Conservation (phyloP, 2,797 vertebrate species). For the Megalops cyprinoides region DNA sequence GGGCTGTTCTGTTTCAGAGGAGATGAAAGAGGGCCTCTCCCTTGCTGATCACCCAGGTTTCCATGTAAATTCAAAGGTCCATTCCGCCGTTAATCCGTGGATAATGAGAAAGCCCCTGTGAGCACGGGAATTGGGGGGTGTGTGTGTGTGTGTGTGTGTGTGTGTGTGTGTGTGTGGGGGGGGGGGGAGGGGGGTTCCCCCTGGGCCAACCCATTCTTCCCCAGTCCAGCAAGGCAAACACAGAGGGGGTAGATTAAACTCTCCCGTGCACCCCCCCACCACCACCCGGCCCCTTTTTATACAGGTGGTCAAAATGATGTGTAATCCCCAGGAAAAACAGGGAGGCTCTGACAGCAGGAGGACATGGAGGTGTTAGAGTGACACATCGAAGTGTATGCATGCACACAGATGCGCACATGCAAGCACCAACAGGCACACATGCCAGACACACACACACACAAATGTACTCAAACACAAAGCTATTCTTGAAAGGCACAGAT, state of each 20-base stretch:
- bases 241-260: slow-evolving; percentile 44
- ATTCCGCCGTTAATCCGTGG: slow-evolving; percentile 62
- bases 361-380: neutral
- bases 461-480: neutral
- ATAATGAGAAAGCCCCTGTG: slow-evolving; percentile 62
- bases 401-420: neutral
- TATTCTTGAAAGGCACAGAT: neutral
- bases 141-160: no score
- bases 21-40: slow-evolving; percentile 43
- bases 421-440: neutral
- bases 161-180: no score
- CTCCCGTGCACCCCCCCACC: neutral
- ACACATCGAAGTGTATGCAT: neutral
- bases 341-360: neutral
- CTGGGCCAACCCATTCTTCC: slow-evolving; percentile 37
- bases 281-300: no score
- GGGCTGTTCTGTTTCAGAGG: slow-evolving; percentile 44
- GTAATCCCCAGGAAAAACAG: slow-evolving; percentile 45
- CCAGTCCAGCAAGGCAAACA: slow-evolving; percentile 43
- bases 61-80: slow-evolving; percentile 63
- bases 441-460: neutral
- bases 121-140: slow-evolving; percentile 39
- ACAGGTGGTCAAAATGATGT: slow-evolving; percentile 52
- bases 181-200: slow-evolving; percentile 28
- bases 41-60: slow-evolving; percentile 52